Conservation (phyloP, 2,797 vertebrate genomes). For the Clarias pachynema region DNA sequence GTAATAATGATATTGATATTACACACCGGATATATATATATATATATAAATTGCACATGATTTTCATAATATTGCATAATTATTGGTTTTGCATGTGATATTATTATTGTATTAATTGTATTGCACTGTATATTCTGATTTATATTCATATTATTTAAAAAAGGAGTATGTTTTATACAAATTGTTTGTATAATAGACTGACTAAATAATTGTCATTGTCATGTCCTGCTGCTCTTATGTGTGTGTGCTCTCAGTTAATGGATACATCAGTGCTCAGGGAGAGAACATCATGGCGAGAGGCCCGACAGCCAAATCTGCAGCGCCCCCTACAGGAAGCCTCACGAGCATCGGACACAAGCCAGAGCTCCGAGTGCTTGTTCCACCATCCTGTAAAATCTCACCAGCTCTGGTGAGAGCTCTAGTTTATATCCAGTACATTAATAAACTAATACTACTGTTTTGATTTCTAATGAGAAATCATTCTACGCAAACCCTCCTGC, state of each 20-base stretch:
- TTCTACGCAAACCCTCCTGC: neutral
- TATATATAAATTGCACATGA: no score
- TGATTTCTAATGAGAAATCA: neutral
- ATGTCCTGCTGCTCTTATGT: neutral
- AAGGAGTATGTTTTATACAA: neutral
- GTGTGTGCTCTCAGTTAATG: constrained; percentile 78
- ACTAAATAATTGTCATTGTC: neutral
- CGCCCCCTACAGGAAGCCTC: constrained; percentile 79
- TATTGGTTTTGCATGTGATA: no score
- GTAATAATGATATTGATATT: no score
- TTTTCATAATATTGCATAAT: no score
- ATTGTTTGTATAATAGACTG: neutral
- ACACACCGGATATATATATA: no score
- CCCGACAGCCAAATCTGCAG: constrained; percentile 85
- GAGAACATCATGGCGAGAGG: constrained; percentile 84
- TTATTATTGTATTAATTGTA: no score
- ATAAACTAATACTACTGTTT: neutral
- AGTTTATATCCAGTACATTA: neutral
- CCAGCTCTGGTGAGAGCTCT: constrained; percentile 80
- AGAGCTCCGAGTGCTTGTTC: constrained; percentile 91
- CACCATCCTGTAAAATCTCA: constrained; percentile 90
- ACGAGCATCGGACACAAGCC: constrained; percentile 81
- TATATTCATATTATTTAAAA: no score
- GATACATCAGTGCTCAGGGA: constrained; percentile 80
- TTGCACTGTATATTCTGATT: no score